Conservation (phyloP, 2,113 vertebrate species). For the Pachyramphus minor region DNA sequence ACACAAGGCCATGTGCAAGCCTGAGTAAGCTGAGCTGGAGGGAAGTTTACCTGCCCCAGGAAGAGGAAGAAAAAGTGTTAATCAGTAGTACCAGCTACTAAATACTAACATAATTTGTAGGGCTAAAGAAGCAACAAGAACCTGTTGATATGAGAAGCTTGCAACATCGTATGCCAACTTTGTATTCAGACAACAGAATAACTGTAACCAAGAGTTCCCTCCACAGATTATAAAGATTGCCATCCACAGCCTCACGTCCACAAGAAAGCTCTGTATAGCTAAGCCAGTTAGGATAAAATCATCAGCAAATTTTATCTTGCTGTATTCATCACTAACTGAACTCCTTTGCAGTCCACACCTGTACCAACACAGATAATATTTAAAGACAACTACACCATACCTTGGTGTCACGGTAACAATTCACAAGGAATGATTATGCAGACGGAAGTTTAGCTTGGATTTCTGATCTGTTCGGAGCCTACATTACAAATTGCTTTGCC, state of each 20-base stretch:
- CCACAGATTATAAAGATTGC: background rate
- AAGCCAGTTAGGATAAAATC: background rate
- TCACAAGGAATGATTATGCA: background rate
- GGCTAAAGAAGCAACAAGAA: background rate
- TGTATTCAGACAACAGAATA: background rate
- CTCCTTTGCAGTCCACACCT: background rate
- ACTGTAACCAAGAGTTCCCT: accelerated
- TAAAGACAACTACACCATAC: background rate
- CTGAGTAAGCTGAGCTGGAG: conserved; percentile 81
- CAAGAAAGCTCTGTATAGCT: background rate
- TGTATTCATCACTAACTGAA: background rate
- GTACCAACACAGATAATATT: background rate
- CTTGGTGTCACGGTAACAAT: background rate
- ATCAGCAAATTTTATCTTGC: background rate
- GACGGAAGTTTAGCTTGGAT: background rate
- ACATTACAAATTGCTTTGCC: background rate
- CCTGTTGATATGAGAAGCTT: background rate
- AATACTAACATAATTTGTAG: background rate
- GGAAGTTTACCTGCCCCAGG: conserved; percentile 83
- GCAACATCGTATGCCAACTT: background rate
- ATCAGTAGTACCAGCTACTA: background rate
- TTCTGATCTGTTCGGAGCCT: background rate
- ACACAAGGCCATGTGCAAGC: conserved; percentile 88
- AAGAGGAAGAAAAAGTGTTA: background rate
- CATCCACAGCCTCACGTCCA: background rate